Conservation (phyloP, 2,888 invertebrate genomes). For the Plebejus anna region DNA sequence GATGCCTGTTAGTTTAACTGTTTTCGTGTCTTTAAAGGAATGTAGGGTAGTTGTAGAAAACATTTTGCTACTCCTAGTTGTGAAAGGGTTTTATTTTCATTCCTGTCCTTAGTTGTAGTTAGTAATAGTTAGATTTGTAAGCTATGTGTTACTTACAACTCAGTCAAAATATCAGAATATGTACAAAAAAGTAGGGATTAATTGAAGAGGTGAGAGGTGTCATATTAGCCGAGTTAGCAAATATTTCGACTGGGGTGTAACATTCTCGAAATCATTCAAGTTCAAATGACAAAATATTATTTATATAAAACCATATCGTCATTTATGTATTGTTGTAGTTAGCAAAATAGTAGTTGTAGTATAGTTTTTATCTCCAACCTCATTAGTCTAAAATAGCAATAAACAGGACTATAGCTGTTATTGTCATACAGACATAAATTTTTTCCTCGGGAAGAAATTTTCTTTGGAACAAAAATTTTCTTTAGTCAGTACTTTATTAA, state of each 20-base stretch:
- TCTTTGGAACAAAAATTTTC: too few species aligned
- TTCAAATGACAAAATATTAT: background rate
- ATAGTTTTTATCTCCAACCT: background rate
- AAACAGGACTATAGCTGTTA: background rate
- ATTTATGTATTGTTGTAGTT: conserved; percentile 42
- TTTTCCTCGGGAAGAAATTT: too few species aligned
- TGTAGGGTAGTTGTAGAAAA: conserved; percentile 14
- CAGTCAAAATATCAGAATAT: background rate
- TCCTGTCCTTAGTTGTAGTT: conserved; percentile 8
- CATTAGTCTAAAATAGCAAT: background rate
- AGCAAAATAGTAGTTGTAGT: conserved; percentile 28
- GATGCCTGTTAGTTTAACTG: conserved; percentile 63
- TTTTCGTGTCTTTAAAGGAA: background rate
- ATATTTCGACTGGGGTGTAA: background rate
- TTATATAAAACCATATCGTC: conserved; percentile 63
- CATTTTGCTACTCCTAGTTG: background rate
- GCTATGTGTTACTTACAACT: background rate
- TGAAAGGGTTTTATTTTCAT: conserved; percentile 4
- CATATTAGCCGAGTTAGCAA: background rate
- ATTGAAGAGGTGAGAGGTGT: background rate
- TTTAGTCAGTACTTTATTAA: too few species aligned
- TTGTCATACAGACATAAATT: background rate
- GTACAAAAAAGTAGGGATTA: background rate
- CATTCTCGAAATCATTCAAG: background rate
- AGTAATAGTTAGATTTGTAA: background rate